phyloP scores from a whole-genome alignment of 2,113 vertebrate species.

The Coregonus clupeaformis region DNA sequence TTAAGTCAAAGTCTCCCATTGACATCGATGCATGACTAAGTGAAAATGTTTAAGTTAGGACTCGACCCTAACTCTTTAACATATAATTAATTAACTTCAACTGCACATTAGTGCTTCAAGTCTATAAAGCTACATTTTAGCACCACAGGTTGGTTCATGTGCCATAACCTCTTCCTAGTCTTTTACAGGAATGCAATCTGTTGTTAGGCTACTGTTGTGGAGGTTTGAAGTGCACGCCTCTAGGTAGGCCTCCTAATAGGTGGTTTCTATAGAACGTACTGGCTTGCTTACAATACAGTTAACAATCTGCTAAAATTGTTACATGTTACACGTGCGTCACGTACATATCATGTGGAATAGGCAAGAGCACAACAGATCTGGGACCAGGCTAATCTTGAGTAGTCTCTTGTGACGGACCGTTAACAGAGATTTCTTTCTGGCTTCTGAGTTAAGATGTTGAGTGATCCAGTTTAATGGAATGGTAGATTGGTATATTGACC shows the following conservation, averaged over 20 bases:
- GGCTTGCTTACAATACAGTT: not conserved
- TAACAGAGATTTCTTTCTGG: too few species aligned
- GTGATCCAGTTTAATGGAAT: too few species aligned
- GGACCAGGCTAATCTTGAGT: too few species aligned
- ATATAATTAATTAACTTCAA: slow-evolving; percentile 3
- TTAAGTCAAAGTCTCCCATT: too few species aligned
- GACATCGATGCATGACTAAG: too few species aligned
- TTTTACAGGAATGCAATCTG: not conserved
- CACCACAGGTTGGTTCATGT: not conserved
- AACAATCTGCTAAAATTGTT: not conserved
- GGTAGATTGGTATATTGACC: not conserved
- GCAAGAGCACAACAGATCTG: not conserved
- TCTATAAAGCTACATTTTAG: slow-evolving; percentile 24
- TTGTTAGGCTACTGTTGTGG: not conserved
- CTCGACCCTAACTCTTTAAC: too few species aligned
- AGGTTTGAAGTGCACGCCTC: too few species aligned
- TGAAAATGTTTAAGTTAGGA: too few species aligned
- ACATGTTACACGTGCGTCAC: not conserved
- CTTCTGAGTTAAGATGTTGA: too few species aligned
- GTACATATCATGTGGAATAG: not conserved
- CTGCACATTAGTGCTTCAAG: not conserved
- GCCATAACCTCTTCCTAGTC: not conserved
- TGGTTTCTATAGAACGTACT: not conserved
- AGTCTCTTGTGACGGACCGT: too few species aligned
- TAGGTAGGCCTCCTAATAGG: too few species aligned